These are phyloP conservation scores for Brachycybe producta DNA, from an alignment of 2,888 invertebrate species.

Conservation along the genomic window DNA sequence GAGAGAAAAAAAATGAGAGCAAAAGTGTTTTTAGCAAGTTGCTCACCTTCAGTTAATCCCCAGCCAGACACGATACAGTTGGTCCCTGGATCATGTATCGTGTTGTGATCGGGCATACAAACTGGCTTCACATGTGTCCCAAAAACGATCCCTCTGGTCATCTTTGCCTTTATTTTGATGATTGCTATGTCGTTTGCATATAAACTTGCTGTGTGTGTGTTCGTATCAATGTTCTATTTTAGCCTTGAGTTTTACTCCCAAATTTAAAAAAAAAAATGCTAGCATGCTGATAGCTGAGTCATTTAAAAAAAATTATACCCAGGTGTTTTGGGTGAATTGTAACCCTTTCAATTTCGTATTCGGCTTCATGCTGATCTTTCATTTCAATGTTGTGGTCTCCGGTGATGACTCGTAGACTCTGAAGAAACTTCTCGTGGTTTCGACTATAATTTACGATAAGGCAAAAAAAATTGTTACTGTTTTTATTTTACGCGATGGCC, in stretches of 20 bases:
- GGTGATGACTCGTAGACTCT: no score
- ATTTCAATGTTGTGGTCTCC: not conserved
- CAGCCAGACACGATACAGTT: slow-evolving; percentile 5
- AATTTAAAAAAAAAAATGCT: no score
- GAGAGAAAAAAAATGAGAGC: no score
- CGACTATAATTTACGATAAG: no score
- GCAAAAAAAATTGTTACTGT: no score
- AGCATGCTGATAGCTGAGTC: no score
- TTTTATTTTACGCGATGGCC: no score
- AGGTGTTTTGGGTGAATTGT: not conserved
- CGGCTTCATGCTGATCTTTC: not conserved
- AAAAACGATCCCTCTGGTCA: not conserved
- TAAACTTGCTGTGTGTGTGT: not conserved
- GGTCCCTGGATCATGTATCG: not conserved
- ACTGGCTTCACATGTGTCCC: not conserved
- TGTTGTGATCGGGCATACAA: not conserved
- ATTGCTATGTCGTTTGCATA: slow-evolving; percentile 7
- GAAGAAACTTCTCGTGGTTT: no score
- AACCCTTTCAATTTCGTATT: slow-evolving; percentile 1
- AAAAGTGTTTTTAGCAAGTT: no score
- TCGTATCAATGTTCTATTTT: no score
- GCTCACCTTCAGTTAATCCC: slow-evolving; percentile 6
- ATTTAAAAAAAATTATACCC: not conserved
- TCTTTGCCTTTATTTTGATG: not conserved
- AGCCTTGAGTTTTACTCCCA: no score